phyloP scores from a whole-genome alignment of 2,888 invertebrate species.

The Diplolepis rosae region DNA sequence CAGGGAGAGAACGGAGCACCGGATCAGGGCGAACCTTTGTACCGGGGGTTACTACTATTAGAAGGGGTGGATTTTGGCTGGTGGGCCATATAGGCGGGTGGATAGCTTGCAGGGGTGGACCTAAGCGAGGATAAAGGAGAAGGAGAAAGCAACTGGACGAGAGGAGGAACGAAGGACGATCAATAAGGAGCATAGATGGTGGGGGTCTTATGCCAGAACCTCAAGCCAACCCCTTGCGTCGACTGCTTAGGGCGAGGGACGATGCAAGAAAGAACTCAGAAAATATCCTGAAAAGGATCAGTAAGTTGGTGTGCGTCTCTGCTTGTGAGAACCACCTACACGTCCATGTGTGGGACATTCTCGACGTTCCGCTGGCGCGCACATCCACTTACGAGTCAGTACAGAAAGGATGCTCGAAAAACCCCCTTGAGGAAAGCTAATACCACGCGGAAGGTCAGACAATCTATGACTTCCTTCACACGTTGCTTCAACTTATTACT shows the following conservation, averaged over 20 bases:
- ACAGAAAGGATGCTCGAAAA: not conserved
- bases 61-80: slow-evolving; percentile 68
- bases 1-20: slow-evolving; percentile 38
- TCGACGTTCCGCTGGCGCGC: slow-evolving; percentile 32
- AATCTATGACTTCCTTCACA: not conserved
- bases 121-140: slow-evolving; percentile 67
- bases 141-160: slow-evolving; percentile 58
- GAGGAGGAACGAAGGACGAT: slow-evolving; percentile 72
- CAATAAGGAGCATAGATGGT: slow-evolving; percentile 71
- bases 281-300: slow-evolving; percentile 67
- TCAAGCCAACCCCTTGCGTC: slow-evolving; percentile 66
- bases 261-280: slow-evolving; percentile 72
- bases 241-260: slow-evolving; percentile 66
- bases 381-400: slow-evolving; percentile 33
- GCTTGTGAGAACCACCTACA: slow-evolving; percentile 40
- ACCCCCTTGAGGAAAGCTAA: slow-evolving; percentile 25
- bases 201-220: slow-evolving; percentile 72
- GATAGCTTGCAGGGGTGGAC: slow-evolving; percentile 64
- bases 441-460: slow-evolving; percentile 5
- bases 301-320: slow-evolving; percentile 48
- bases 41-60: slow-evolving; percentile 57
- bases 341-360: slow-evolving; percentile 9
- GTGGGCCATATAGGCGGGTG: slow-evolving; percentile 68
- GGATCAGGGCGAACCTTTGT: slow-evolving; percentile 56
- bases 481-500: not conserved